These are phyloP conservation scores for Wiebesia pumilae DNA, from an alignment of 1,140 invertebrate genomes.

Conservation along the genomic window DNA sequence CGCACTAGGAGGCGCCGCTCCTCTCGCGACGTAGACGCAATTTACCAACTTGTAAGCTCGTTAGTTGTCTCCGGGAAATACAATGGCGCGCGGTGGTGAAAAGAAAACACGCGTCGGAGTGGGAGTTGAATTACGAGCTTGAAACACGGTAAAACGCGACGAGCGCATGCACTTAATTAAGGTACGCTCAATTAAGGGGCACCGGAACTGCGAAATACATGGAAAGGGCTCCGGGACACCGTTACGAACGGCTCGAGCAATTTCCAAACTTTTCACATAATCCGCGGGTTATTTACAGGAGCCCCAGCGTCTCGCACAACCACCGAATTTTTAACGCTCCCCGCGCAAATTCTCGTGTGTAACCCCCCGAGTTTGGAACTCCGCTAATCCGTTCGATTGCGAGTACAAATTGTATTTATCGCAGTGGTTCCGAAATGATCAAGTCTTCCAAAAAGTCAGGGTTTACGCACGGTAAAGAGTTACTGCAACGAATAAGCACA, in stretches of 20 bases:
- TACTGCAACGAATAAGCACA: neutral
- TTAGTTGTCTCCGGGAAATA: neutral
- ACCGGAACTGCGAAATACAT: neutral
- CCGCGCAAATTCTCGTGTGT: neutral
- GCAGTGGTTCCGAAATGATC: neutral
- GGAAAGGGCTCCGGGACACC: neutral
- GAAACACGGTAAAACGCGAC: conserved; percentile 49
- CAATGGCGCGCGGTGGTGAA: neutral
- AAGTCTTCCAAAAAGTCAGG: neutral
- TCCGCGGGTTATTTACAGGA: conserved; percentile 18
- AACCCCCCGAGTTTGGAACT: neutral
- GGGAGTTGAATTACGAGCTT: conserved; percentile 25
- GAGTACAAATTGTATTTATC: neutral
- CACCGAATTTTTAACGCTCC: neutral
- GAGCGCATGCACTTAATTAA: conserved; percentile 56
- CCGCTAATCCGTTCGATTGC: neutral
- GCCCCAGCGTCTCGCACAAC: neutral
- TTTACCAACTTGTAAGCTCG: neutral
- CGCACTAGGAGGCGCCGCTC: too few species aligned
- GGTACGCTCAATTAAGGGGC: conserved; percentile 55
- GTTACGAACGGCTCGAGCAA: neutral
- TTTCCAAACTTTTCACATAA: conserved; percentile 44
- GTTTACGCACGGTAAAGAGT: neutral
- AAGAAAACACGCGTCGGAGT: neutral
- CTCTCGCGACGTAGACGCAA: neutral